Evolutionary conservation across 1,140 invertebrate genomes (phyloP).

Genomic region (Goniozus legneri): DNA sequence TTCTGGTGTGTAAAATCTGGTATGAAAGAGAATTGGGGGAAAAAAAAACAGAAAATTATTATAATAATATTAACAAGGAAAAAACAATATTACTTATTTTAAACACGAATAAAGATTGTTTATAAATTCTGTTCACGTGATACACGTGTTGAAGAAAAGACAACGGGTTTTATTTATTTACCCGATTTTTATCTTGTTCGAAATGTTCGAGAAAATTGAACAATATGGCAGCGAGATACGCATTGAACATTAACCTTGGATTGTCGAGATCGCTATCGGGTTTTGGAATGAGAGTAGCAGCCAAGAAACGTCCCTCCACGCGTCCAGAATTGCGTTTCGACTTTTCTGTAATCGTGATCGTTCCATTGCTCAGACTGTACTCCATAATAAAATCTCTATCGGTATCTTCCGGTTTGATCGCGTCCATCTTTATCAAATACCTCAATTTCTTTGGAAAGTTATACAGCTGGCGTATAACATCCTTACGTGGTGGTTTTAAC

Average conservation of each 20-base stretch:
- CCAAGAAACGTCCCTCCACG: conserved; percentile 68
- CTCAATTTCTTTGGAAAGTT: conserved; percentile 63
- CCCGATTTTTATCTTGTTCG: no score
- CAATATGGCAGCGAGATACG: background rate
- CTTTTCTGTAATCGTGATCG: conserved; percentile 62
- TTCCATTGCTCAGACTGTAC: conserved; percentile 64
- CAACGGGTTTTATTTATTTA: no score
- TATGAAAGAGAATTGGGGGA: no score
- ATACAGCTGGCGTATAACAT: conserved; percentile 61
- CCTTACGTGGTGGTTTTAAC: conserved; percentile 67
- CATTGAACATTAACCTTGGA: no score
- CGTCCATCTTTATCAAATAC: conserved; percentile 64
- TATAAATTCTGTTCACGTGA: no score
- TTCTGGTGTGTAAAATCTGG: conserved; percentile 64
- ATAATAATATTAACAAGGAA: no score
- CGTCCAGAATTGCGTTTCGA: conserved; percentile 66
- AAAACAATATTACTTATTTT: no score
- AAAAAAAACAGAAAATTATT: no score
- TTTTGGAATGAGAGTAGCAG: conserved; percentile 65
- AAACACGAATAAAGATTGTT: no score
- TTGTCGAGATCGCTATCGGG: conserved; percentile 60
- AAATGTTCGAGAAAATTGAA: background rate
- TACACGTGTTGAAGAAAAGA: no score
- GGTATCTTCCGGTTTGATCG: conserved; percentile 65
- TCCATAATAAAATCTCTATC: conserved; percentile 63